Conservation (phyloP, 2,797 vertebrate species). For the Pagetopsis macropterus region DNA sequence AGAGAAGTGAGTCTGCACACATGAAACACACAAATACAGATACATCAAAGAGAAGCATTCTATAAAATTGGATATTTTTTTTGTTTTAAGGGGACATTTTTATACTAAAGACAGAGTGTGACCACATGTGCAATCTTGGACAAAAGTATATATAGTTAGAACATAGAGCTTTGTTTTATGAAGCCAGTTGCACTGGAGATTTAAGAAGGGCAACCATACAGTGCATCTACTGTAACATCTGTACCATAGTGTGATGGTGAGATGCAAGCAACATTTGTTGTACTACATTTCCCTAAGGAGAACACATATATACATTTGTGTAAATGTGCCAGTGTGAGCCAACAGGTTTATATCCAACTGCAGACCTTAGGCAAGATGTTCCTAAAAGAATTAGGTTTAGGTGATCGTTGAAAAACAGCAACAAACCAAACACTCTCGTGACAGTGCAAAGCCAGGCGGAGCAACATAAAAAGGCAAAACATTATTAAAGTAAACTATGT, state of each 20-base stretch:
- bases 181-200: constrained; percentile 6
- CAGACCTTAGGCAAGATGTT: no score
- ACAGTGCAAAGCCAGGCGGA: no score
- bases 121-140: no score
- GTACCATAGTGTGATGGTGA: background rate
- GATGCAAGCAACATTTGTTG: background rate
- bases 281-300: no score
- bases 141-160: background rate
- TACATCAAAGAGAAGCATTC: background rate
- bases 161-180: constrained; percentile 9
- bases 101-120: background rate
- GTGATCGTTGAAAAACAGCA: no score
- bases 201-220: background rate
- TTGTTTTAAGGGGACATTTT: background rate
- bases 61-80: background rate
- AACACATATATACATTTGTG: no score
- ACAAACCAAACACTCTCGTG: no score
- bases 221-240: background rate
- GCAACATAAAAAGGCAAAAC: no score
- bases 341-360: no score
- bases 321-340: no score
- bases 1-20: constrained; percentile 88
- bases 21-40: constrained; percentile 5
- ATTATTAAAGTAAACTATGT: no score
- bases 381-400: no score